Evolutionary conservation across 2,797 vertebrate genomes (phyloP).

Genomic region (Bradypus variegatus): DNA sequence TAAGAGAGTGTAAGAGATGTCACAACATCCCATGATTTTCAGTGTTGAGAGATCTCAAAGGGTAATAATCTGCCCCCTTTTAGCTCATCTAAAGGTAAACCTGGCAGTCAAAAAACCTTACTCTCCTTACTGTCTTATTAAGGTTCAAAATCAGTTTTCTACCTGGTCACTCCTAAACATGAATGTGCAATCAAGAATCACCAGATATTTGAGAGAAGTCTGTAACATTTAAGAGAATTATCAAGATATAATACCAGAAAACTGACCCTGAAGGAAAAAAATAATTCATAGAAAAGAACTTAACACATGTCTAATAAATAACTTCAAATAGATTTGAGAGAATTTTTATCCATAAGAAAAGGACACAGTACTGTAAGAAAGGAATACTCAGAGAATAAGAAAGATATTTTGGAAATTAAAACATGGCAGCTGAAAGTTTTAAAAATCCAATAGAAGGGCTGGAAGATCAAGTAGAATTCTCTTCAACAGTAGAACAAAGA

Average conservation of each 20-base stretch:
- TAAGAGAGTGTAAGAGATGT: neutral
- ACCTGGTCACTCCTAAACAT: neutral
- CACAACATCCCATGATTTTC: neutral
- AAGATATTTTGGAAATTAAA: neutral
- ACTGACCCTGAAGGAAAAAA: neutral
- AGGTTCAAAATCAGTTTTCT: neutral
- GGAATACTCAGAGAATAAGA: neutral
- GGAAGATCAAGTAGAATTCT: neutral
- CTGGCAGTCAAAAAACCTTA: neutral
- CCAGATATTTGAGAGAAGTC: neutral
- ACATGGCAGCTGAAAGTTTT: neutral
- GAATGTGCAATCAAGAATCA: neutral
- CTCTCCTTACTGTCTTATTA: neutral
- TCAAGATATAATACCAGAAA: neutral
- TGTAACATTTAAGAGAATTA: neutral
- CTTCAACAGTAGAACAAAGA: neutral
- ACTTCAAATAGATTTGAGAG: neutral
- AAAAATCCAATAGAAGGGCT: neutral
- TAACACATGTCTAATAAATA: conserved; percentile 5
- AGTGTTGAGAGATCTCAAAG: neutral
- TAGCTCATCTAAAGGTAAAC: neutral
- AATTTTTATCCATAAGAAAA: neutral
- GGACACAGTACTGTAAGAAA: neutral
- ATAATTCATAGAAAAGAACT: neutral
- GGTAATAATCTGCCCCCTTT: neutral